Conservation (phyloP, 2,113 vertebrate genomes). For the Pipa parva region DNA sequence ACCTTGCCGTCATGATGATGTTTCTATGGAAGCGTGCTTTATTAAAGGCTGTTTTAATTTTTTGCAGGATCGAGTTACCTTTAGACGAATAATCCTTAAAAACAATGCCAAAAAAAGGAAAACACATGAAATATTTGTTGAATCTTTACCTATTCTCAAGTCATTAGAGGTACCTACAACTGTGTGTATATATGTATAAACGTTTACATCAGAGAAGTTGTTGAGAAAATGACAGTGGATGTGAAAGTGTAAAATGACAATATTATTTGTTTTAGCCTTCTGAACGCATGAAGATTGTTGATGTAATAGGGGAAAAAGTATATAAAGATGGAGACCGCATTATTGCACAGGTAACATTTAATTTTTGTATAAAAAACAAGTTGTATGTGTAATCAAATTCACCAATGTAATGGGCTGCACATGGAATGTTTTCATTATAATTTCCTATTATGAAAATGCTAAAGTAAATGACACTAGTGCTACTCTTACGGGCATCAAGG, state of each 20-base stretch:
- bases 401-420: no score
- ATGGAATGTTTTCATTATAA: no score
- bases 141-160: conserved; percentile 92
- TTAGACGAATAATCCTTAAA: conserved; percentile 96
- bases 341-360: conserved; percentile 82
- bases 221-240: no score
- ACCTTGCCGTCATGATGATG: no score
- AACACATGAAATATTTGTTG: conserved; percentile 89
- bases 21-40: background rate
- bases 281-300: conserved; percentile 95
- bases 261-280: conserved; percentile 70
- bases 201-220: no score
- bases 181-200: conserved; percentile 38
- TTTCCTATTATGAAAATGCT: no score
- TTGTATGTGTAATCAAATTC: no score
- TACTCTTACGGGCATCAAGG: no score
- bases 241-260: no score
- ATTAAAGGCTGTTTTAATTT: conserved; percentile 35
- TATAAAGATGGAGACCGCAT: conserved; percentile 90
- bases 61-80: conserved; percentile 88
- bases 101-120: conserved; percentile 95
- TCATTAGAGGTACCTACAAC: conserved; percentile 98
- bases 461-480: no score
- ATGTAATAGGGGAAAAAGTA: conserved; percentile 86
- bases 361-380: no score